Conservation (phyloP, 2,888 invertebrate species). For the Oegoconia quadripuncta region DNA sequence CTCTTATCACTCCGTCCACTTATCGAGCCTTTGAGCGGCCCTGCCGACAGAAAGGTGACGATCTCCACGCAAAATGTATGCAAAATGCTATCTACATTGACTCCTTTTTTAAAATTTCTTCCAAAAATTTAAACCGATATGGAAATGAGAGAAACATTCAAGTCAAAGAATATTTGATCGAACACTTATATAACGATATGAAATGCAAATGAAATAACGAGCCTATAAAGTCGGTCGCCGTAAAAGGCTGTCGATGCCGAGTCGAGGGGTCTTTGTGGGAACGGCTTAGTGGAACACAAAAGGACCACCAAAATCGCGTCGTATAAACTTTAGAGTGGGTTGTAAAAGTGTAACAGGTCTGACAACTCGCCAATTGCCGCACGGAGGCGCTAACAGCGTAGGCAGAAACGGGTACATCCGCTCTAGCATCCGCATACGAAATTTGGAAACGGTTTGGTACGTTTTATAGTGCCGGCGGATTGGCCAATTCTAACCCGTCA, state of each 20-base stretch:
- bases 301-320: constrained; percentile 73
- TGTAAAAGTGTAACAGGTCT: constrained; percentile 67
- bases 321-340: constrained; percentile 72
- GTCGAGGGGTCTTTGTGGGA: constrained; percentile 40
- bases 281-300: constrained; percentile 62
- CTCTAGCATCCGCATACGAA: constrained; percentile 75
- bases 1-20: constrained; percentile 60
- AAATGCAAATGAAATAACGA: constrained; percentile 61
- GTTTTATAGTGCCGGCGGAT: constrained; percentile 20
- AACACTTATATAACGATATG: constrained; percentile 33
- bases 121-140: neutral
- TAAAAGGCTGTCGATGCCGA: constrained; percentile 55
- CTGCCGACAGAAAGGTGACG: constrained; percentile 73
- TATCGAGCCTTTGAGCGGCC: constrained; percentile 61
- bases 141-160: too few species aligned
- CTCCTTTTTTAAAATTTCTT: neutral
- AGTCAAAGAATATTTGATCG: neutral
- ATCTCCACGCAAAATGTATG: constrained; percentile 54
- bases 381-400: constrained; percentile 72
- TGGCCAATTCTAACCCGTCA: neutral
- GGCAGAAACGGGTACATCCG: constrained; percentile 66
- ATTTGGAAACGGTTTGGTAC: constrained; percentile 34
- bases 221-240: constrained; percentile 56
- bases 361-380: constrained; percentile 72
- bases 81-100: constrained; percentile 19